A percentile compares a stretch with the other conserved stretches of the same genome.
phyloP scores from a whole-genome alignment of 2,888 invertebrate genomes.

The Dicyrtoma fusca region DNA sequence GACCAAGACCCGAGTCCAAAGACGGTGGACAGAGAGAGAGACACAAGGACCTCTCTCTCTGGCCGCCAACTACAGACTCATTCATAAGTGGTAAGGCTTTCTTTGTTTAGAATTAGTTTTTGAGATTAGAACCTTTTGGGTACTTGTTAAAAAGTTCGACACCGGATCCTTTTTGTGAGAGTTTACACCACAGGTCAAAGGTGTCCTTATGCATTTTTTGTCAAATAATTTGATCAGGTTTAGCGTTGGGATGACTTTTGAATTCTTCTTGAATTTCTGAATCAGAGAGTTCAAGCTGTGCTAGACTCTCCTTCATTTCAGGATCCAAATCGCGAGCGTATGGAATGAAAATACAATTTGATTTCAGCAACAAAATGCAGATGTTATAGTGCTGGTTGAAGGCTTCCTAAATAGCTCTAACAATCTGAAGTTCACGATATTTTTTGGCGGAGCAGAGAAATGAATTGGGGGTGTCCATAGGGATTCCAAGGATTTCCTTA shows the following conservation, averaged over 20 bases:
- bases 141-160: constrained; percentile 5
- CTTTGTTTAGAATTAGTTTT: constrained; percentile 3
- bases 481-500: constrained; percentile 22
- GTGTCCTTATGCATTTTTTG: background rate
- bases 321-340: background rate
- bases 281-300: background rate
- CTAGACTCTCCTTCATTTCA: constrained; percentile 18
- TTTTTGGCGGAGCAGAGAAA: constrained; percentile 26
- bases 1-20: no score
- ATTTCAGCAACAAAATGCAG: background rate
- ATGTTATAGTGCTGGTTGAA: constrained; percentile 32
- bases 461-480: constrained; percentile 31
- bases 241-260: no score
- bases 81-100: constrained; percentile 28
- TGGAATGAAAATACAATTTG: constrained; percentile 5
- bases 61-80: constrained; percentile 7
- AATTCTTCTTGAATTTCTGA: no score
- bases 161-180: constrained; percentile 12
- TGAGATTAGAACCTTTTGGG: constrained; percentile 4
- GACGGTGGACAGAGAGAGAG: no score
- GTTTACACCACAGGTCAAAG: constrained; percentile 21
- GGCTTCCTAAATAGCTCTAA: constrained; percentile 29
- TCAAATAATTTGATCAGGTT: no score
- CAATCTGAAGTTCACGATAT: constrained; percentile 23
- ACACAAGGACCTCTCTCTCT: no score